Evolutionary conservation across 2,113 vertebrate genomes (phyloP), one percentile per base, ranked within the genome.

Genomic region (Nerophis ophidion): DNA sequence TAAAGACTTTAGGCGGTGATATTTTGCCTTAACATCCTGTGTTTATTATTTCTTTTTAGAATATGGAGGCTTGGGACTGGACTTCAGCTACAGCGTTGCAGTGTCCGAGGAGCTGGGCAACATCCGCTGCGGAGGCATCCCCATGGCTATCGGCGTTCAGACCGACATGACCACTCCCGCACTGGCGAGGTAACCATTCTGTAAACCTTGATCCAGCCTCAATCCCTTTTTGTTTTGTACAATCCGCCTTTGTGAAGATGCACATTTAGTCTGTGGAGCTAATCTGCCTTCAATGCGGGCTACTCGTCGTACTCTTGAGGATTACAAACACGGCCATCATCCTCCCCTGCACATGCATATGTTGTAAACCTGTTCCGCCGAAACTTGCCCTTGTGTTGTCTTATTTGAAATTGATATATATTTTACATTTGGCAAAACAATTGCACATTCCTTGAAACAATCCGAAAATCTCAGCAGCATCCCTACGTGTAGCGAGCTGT

Each of bases 121-220:
- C 77, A 92, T 93, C 70, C 84, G 9, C 57, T 94, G 93, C 40
- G 91, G 89, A 65, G 91, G 92, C 5, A 53, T 96, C 74, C 88
- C 92, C n/a, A 89, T 95, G 92, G 93, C 92, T 40, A 89, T 95
- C 45, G 92, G 92, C 5, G 91, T 94, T 6, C 93, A 95, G 71
- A 71, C 58, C 34, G 88, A 91, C 71, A 96, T 96, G 93, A 83
- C 93, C 13, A 95, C 93, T 35, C 92, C 93, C 4, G 92, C 93
- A 8, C 87, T 96, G 49, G 86, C 92, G 65, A 93, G 92, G 93
- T 95, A 90, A 34, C 34, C 10, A 60, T 36, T 16, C 33, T 6
- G 12, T 49, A 42, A 56, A 19, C 14, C 33, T 53, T 36, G 34
- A 26, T 26, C 26, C 26, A 26, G 7, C 33, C 16, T 35, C 9